Conservation (phyloP, 2,888 invertebrate species). For the Minunthozetes semirufus region DNA sequence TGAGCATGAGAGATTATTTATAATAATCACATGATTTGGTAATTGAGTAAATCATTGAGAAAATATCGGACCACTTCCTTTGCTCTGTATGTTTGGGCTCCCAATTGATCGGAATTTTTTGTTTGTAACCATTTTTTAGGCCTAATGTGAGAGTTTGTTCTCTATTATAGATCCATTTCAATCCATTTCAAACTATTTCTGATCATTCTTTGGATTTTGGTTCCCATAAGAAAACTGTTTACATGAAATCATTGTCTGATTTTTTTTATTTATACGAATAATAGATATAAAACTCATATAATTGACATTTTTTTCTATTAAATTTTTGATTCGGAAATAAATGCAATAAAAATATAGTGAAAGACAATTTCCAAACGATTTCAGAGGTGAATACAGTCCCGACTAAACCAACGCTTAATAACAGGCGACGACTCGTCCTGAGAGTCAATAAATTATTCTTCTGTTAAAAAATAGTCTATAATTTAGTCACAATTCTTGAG, state of each 20-base stretch:
- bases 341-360: not conserved
- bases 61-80: no score
- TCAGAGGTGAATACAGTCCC: not conserved
- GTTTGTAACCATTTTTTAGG: not conserved
- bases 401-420: no score
- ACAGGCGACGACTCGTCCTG: no score
- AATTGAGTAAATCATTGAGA: no score
- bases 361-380: not conserved
- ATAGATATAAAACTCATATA: slow-evolving; percentile 22
- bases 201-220: not conserved
- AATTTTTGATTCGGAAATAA: not conserved
- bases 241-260: slow-evolving; percentile 24
- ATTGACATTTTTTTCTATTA: not conserved
- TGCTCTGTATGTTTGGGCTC: not conserved
- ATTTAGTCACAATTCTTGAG: no score
- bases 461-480: no score
- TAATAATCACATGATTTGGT: no score
- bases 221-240: slow-evolving; percentile 24
- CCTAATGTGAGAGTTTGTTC: slow-evolving; percentile 24
- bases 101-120: not conserved
- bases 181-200: not conserved
- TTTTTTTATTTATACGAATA: slow-evolving; percentile 16
- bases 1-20: no score
- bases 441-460: no score
- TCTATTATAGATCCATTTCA: not conserved